Base-by-base conservation (phyloP, 2,113 vertebrate species). In the Willisornis vidua region DNA sequence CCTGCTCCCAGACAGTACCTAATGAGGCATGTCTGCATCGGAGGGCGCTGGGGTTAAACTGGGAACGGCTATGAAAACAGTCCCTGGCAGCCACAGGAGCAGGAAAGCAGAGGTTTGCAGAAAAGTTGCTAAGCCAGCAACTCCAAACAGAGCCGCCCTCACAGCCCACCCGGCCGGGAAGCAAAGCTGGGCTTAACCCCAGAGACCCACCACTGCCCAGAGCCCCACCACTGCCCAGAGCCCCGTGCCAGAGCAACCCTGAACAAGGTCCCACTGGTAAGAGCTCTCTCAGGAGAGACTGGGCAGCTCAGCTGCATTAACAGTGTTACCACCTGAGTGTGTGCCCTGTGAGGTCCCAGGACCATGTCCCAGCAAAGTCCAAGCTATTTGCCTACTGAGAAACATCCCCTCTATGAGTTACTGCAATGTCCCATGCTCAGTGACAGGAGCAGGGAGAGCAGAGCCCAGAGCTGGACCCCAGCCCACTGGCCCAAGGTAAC, bases 71-170 rank as follows among this genome's bases (percentile, higher is more conserved):
- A 29, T 84, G 88, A 75, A 93, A 95, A 96, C 92, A 95, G 75
- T 55, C 90, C 88, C 85, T 52, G 73, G 70, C 86, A 68, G 77
- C 7, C 4, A 1, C 1, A 0, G 15, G 51, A 82, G 94, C 91
- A 85, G 90, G 95, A 96, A 93, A 96, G 95, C 90, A 94, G 85
- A 90, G 79, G 87, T 94, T 94, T 93, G 94, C 96, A 96, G 87
- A 94, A 97, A 96, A 97, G 85, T 71, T 45, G 59, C 93, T 80
- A 93, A 66, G 79, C 59, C 88, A 96, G 94, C 93, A 96, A 48
- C 63, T 96, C 74, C 57, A 23, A 59, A n/a, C 39, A 67, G 67
- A 80, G 37, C 51, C 1, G 35, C 75, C 68, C 61, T 16, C 1
- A 1, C 26, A 57, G 82, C 92, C 78, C 85, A 91, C 94, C 92